phyloP scores from a whole-genome alignment of 2,888 invertebrate species.

The Pharmacophagus antenor region DNA sequence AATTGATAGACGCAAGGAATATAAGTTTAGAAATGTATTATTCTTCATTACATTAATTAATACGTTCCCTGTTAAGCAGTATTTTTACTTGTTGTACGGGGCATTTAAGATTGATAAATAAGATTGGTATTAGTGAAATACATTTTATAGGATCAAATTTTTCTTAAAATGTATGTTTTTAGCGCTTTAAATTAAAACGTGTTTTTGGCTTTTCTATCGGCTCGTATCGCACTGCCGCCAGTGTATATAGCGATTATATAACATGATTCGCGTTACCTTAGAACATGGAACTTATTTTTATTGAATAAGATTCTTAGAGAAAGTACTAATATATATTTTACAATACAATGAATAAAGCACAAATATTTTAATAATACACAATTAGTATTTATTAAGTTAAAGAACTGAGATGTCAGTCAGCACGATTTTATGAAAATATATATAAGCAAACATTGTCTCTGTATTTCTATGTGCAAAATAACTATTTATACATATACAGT shows the following conservation, averaged over 20 bases:
- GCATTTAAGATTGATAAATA: too few species aligned
- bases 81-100: too few species aligned
- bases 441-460: background rate
- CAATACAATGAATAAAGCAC: background rate
- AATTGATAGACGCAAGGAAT: too few species aligned
- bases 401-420: background rate
- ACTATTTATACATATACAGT: conserved; percentile 15
- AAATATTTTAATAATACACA: background rate
- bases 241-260: background rate
- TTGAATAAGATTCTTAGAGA: background rate
- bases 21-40: too few species aligned
- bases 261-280: background rate
- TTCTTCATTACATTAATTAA: too few species aligned
- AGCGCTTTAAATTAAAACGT: too few species aligned
- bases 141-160: too few species aligned
- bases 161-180: too few species aligned
- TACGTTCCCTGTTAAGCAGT: too few species aligned
- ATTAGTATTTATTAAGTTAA: background rate
- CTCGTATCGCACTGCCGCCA: too few species aligned
- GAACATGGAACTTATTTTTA: background rate
- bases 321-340: background rate
- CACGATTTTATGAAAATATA: background rate
- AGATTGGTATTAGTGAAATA: too few species aligned
- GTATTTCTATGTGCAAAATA: background rate
- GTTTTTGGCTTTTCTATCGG: too few species aligned